Evolutionary conservation across 2,888 invertebrate species (phyloP), one percentile per base, ranked within the genome.

Genomic region (Oligia fasciuncula): DNA sequence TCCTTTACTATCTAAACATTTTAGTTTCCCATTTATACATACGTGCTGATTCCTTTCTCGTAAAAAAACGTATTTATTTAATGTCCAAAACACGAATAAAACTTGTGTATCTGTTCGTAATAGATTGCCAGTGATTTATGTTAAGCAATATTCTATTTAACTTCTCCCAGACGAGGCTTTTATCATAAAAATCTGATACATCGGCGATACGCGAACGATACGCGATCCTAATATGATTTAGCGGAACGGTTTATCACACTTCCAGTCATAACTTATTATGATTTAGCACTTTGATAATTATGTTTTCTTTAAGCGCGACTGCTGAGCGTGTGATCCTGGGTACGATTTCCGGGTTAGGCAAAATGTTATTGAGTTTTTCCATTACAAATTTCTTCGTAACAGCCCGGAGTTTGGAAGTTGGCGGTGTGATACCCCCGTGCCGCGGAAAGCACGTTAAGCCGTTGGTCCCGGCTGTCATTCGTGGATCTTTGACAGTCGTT

Each of bases 131-230:
- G 77, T 79, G 77, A 86, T 84, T 86, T 85, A 86, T 78, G 70
- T 66, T 74, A 49, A 77, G 79, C 76, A 85, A 83, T 86, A 87
- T 86, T 85, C 80, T 76, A 76, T 88, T 88, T 78, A 80, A 85
- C 70, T 78, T 80, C 72, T 65, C 65, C 23, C 60, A 73, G 76
- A 81, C 77, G 73, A 73, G 40, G 73, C 66, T 67, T 85, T 88
- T 88, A 86, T 81, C 88, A 88, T 88, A 88, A 86, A 88, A 85
- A 76, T 72, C 57, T 46, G 80, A 86, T 87, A 85, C 79, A 83
- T 79, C 71, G 77, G 9, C 74, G 69, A 79, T 85, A 81, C 43
- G 49, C 76, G 75, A 68, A 40, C 73, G 73, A 76, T 73, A 72
- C 74, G 51, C 57, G 74, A n/a, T 54, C 54, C 71, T 87, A 80